Percentiles rank a stretch among this genome's conserved stretches.
Conservation (phyloP, 2,113 vertebrate genomes). For the Proterorhinus semilunaris region DNA sequence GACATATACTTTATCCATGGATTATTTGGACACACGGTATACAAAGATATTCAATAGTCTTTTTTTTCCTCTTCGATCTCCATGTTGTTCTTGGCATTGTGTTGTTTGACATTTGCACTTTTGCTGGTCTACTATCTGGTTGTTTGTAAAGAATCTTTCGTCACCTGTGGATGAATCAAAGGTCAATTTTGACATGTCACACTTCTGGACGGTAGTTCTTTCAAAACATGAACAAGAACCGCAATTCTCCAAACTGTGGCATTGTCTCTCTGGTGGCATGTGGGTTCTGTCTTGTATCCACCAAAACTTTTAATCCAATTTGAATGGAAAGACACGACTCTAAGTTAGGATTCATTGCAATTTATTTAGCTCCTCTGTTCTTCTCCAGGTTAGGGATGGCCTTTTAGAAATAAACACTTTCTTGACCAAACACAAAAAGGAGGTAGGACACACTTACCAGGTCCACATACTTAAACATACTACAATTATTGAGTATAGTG, state of each 20-base stretch:
- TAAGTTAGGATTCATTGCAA: neutral
- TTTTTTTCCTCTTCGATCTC: neutral
- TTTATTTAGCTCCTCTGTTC: neutral
- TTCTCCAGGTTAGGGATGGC: slow-evolving; percentile 80
- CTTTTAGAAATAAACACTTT: slow-evolving; percentile 88
- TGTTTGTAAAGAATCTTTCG: neutral
- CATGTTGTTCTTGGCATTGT: neutral
- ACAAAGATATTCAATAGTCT: neutral
- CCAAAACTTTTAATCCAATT: no score
- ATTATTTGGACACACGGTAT: slow-evolving; percentile 90
- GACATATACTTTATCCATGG: slow-evolving; percentile 97
- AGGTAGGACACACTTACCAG: slow-evolving; percentile 36
- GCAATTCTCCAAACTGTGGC: neutral
- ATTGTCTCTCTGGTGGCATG: neutral
- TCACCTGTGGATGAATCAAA: slow-evolving; percentile 18
- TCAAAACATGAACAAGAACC: neutral
- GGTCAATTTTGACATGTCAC: slow-evolving; percentile 5
- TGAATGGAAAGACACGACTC: no score
- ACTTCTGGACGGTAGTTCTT: neutral
- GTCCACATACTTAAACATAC: neutral
- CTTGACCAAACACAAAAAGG: slow-evolving; percentile 79
- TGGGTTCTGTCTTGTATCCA: neutral
- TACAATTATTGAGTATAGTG: neutral
- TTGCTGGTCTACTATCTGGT: neutral
- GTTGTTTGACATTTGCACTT: neutral